Evolutionary conservation across 2,113 vertebrate genomes (phyloP), one percentile per base, ranked within the genome.

Genomic region (Delphinus delphis): DNA sequence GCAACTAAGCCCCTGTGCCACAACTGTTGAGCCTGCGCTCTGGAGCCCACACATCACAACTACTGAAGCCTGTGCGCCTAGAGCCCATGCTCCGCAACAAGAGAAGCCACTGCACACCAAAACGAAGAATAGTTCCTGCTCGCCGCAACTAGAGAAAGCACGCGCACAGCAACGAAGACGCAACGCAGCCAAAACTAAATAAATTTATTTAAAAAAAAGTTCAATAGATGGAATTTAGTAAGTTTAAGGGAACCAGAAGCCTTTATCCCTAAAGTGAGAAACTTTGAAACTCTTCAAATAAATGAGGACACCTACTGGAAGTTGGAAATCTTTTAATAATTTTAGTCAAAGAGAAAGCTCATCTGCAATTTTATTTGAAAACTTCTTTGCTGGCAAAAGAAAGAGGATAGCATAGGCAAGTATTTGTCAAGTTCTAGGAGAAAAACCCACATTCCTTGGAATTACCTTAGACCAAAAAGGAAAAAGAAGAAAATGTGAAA

Each of bases 281-380:
- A 90, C 41, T 85, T 76, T 71, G 38, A 88, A 92, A 86, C 28
- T 77, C 91, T 92, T 77, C 76, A 90, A 87, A 73, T 83, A 86
- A 94, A 96, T 74, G 77, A 97, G 47, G 79, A 82, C 70, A 90
- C 44, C 62, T 93, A 90, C 68, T 95, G 82, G 83, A 82, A 95
- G 47, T 74, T 68, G 47, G 55, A 92, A 65, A 93, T 73, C 60
- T 88, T 93, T 44, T 71, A 79, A 44, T 41, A 86, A 50, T 62
- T 92, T 47, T 41, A 50, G 5, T 31, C 31, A 90, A 53, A 92
- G 62, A 96, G 44, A 55, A 83, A 88, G 38, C 14, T 62, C 12
- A 94, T n/a, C 62, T 81, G 18, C 11, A 94, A 50, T 83, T 95
- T 82, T 68, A 76, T 76, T 84, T 94, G 28, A 90, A 95, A 92